These are phyloP conservation scores for Daboia siamensis DNA, from an alignment of 2,113 vertebrate genomes.

Conservation along the genomic window DNA sequence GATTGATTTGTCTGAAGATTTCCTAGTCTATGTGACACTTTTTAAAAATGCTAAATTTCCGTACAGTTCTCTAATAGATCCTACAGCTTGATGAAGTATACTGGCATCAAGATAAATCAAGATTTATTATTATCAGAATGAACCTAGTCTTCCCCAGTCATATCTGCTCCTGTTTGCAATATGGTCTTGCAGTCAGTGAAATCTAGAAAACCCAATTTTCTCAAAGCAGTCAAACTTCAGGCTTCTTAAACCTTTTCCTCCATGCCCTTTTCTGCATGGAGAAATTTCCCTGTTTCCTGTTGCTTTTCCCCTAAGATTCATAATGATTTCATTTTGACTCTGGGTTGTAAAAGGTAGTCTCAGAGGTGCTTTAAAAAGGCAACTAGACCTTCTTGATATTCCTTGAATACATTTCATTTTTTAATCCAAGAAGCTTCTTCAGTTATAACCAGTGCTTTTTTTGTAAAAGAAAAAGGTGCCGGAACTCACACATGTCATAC, in stretches of 20 bases:
- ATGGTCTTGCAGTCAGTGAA: not conserved
- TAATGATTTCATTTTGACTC: not conserved
- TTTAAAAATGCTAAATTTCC: not conserved
- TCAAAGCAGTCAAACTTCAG: not conserved
- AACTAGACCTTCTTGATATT: not conserved
- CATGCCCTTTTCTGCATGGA: not conserved
- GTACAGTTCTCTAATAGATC: not conserved
- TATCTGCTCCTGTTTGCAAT: not conserved
- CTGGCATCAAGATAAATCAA: not conserved
- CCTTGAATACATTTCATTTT: not conserved
- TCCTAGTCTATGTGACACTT: not conserved
- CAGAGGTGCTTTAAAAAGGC: not conserved
- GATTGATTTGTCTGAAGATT: not conserved
- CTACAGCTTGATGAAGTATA: not conserved
- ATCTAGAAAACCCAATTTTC: not conserved
- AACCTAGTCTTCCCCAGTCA: not conserved
- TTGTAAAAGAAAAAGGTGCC: no score
- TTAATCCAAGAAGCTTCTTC: not conserved
- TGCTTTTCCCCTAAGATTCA: not conserved
- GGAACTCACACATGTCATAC: no score
- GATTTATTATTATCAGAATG: not conserved
- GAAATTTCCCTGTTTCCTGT: not conserved
- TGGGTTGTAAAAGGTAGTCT: not conserved
- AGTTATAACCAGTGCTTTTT: no score
- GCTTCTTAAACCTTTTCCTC: not conserved